A percentile compares a stretch with the other conserved stretches of the same genome.
phyloP scores from a whole-genome alignment of 2,113 vertebrate genomes.

The Callipepla californica region DNA sequence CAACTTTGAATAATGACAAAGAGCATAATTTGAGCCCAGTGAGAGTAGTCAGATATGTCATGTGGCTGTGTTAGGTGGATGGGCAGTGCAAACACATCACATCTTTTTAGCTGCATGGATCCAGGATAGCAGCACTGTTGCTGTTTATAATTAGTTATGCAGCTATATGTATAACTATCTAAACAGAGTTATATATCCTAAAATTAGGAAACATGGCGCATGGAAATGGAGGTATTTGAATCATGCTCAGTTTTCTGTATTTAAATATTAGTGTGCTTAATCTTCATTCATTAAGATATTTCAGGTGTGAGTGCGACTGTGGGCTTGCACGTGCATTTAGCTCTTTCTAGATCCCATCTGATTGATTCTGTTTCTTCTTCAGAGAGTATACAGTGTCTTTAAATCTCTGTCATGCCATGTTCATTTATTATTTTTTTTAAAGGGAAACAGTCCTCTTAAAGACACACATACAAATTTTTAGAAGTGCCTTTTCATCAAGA shows the following conservation, averaged over 20 bases:
- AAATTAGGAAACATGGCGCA: not conserved
- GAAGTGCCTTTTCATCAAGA: not conserved
- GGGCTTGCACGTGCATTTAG: not conserved
- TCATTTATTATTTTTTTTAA: slow-evolving; percentile 14
- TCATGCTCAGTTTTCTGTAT: not conserved
- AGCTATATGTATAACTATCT: not conserved
- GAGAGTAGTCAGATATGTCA: not conserved
- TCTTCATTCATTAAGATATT: not conserved
- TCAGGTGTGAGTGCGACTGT: not conserved
- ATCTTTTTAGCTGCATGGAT: not conserved
- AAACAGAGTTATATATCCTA: not conserved
- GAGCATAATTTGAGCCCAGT: not conserved
- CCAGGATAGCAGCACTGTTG: not conserved
- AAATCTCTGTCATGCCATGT: not conserved
- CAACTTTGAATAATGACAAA: not conserved
- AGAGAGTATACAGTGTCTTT: not conserved
- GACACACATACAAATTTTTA: not conserved
- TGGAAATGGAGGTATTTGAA: not conserved
- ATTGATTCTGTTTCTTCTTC: not conserved
- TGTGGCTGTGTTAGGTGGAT: not conserved
- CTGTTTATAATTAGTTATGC: not conserved
- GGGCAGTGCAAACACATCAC: not conserved
- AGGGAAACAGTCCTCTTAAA: slow-evolving; percentile 8
- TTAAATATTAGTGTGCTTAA: not conserved
- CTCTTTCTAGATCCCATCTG: not conserved